phyloP scores from a whole-genome alignment of 2,113 vertebrate species.

The Scophthalmus maximus region DNA sequence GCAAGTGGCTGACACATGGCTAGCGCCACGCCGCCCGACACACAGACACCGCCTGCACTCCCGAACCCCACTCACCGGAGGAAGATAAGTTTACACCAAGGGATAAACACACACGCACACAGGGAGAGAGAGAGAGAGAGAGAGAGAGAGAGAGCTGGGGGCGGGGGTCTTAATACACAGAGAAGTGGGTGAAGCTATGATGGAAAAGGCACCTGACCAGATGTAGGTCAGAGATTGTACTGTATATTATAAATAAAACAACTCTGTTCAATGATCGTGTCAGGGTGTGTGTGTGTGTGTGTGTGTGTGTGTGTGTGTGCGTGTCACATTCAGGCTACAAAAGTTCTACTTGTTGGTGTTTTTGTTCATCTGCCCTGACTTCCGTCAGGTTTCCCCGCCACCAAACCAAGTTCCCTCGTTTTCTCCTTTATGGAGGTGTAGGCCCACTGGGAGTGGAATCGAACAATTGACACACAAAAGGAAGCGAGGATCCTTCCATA shows the following conservation, averaged over 20 bases:
- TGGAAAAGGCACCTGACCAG: not conserved
- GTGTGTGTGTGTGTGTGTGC: no score
- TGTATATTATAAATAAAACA: no score
- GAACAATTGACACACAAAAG: slow-evolving; percentile 87
- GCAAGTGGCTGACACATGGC: slow-evolving; percentile 80
- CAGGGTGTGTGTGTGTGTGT: no score
- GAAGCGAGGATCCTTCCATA: slow-evolving; percentile 87
- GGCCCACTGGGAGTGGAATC: slow-evolving; percentile 74
- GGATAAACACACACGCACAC: slow-evolving; percentile 48
- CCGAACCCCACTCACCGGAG: slow-evolving; percentile 65
- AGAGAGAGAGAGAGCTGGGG: no score
- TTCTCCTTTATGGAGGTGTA: slow-evolving; percentile 78
- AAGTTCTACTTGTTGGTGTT: slow-evolving; percentile 2
- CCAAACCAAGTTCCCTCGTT: slow-evolving; percentile 57
- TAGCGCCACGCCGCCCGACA: slow-evolving; percentile 63
- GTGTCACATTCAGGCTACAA: not conserved
- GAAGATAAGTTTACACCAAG: slow-evolving; percentile 75
- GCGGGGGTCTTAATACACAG: not conserved
- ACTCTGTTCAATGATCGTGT: no score
- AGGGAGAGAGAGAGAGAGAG: not conserved
- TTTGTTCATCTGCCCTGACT: slow-evolving; percentile 4
- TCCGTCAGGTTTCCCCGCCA: slow-evolving; percentile 21
- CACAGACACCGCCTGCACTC: slow-evolving; percentile 56
- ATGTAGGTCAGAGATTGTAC: not conserved
- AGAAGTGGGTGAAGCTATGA: not conserved